Base-by-base conservation (phyloP, 2,888 invertebrate species). In the Microctonus aethiopoides region DNA sequence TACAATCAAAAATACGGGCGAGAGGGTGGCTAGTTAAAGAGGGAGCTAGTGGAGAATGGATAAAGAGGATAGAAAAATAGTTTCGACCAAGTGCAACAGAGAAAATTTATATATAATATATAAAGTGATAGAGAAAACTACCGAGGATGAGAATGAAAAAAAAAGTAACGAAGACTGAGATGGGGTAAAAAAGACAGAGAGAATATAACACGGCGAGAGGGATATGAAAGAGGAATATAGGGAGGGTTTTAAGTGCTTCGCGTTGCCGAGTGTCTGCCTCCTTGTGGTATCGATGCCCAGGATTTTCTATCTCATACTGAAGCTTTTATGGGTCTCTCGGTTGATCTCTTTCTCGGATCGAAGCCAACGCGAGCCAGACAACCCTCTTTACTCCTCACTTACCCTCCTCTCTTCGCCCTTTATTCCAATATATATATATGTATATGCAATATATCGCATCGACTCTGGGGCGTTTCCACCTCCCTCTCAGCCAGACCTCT, bases 321-420 rank as follows among this genome's bases (percentile, higher is more conserved):
- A 0, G 16, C 1, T 16, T 46, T 46, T 46, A 6, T 16, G 1
- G 3, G 16, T 46, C 16, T 61, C 39, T 9, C 73, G n/a, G n/a
- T 72, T 67, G 78, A 79, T 84, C 84, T 83, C 83, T 82, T 83
- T 84, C 83, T 83, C 82, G 84, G 85, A 84, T 85, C 84, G 85
- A 85, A 85, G 80, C 79, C 68, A 61, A 68, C 68, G 67, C 59
- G 63, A 59, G 61, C 70, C 68, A 46, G 46, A 46, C 64, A 73
- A 73, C 73, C 66, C 60, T 16, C 71, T 63, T 84, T 74, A 81
- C 73, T 77, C 83, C 80, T 86, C 83, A 80, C 81, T 59, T 64
- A 73, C 81, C 78, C 75, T 79, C 68, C 74, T 86, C 84, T 81
- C 82, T 65, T n/a, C 74, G 72, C 71, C 56, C 75, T 74, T 71